Evolutionary conservation across 2,888 invertebrate species (phyloP).

Genomic region (Azorinus chamasolen): DNA sequence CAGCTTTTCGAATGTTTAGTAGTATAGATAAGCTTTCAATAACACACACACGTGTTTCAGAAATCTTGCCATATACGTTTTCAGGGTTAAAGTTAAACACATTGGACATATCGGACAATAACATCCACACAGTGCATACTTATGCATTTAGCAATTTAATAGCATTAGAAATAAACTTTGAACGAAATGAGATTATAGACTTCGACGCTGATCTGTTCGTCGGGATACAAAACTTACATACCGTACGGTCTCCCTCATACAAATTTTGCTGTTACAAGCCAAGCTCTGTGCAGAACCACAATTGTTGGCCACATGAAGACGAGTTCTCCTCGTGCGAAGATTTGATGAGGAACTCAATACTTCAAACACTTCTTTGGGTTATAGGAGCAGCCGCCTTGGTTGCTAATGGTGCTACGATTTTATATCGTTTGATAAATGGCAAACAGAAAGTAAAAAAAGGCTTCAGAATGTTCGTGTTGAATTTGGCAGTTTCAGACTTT

Average conservation of each 20-base stretch:
- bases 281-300: slow-evolving; percentile 46
- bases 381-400: slow-evolving; percentile 61
- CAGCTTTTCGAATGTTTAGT: slow-evolving; percentile 1
- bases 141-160: slow-evolving; percentile 10
- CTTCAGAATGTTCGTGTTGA: slow-evolving; percentile 55
- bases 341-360: slow-evolving; percentile 62
- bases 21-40: neutral
- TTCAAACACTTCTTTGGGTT: slow-evolving; percentile 63
- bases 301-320: slow-evolving; percentile 55
- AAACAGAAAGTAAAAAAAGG: slow-evolving; percentile 27
- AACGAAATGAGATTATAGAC: neutral
- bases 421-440: slow-evolving; percentile 41
- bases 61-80: slow-evolving; percentile 11
- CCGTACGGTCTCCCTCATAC: slow-evolving; percentile 7
- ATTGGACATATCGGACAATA: slow-evolving; percentile 12
- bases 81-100: slow-evolving; percentile 5
- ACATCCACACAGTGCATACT: neutral
- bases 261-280: slow-evolving; percentile 32
- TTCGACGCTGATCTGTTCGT: slow-evolving; percentile 11
- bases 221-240: slow-evolving; percentile 9
- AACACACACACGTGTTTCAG: neutral
- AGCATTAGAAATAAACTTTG: slow-evolving; percentile 5
- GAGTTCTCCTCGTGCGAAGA: slow-evolving; percentile 66
- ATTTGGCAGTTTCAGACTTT: slow-evolving; percentile 55
- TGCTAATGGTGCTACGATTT: slow-evolving; percentile 60